A percentile compares a stretch with the other conserved stretches of the same genome.
phyloP scores from a whole-genome alignment of 2,797 vertebrate genomes.

The Triplophysa yarkandensis region DNA sequence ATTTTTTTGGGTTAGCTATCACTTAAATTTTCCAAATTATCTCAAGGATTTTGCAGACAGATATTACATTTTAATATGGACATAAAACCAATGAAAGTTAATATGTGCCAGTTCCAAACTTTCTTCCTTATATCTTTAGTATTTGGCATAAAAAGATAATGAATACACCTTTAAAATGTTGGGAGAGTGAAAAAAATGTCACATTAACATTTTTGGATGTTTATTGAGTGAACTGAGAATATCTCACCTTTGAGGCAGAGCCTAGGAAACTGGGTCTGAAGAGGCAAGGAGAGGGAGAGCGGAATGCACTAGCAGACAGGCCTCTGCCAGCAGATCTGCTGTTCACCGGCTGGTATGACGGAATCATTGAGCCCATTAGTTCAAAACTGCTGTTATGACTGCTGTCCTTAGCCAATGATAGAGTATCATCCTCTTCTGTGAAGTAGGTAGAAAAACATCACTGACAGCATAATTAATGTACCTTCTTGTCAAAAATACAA shows the following conservation, averaged over 20 bases:
- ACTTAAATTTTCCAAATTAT: background rate
- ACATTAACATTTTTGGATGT: too few relatives aligned
- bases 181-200: too few relatives aligned
- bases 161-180: too few relatives aligned
- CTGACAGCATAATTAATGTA: background rate
- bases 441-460: background rate
- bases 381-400: slow-evolving; percentile 99
- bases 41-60: background rate
- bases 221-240: background rate
- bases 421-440: slow-evolving; percentile 89
- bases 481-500: too few relatives aligned
- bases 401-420: slow-evolving; percentile 84
- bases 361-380: slow-evolving; percentile 90
- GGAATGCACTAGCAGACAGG: slow-evolving; percentile 73
- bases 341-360: slow-evolving; percentile 93
- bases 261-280: slow-evolving; percentile 90
- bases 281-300: slow-evolving; percentile 91
- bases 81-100: too few relatives aligned
- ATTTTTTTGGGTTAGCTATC: too few relatives aligned
- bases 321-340: slow-evolving; percentile 77
- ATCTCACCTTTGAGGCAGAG: slow-evolving; percentile 90
- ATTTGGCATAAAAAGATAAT: too few relatives aligned
- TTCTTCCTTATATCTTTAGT: too few relatives aligned
- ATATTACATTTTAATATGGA: background rate
- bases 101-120: too few relatives aligned